A percentile compares a stretch with the other conserved stretches of the same genome.
phyloP scores from a whole-genome alignment of 2,113 vertebrate species.

The Centrocercus urophasianus region DNA sequence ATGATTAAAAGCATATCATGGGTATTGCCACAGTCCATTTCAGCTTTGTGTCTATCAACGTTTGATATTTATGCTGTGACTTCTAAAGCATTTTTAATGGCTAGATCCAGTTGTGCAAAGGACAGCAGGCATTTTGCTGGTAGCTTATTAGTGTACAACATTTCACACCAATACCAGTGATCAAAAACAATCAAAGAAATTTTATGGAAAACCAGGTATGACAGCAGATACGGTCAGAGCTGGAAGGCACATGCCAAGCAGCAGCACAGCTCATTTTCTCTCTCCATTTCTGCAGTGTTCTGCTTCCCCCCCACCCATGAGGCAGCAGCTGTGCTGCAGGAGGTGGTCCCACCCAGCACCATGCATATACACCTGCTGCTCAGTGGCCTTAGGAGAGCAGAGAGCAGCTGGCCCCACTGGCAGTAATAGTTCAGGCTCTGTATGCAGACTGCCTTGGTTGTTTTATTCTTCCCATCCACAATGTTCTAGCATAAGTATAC shows the following conservation, averaged over 20 bases:
- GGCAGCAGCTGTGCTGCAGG: not conserved
- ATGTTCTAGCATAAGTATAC: not conserved
- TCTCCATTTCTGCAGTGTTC: not conserved
- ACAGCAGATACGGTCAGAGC: not conserved
- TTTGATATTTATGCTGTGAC: not conserved
- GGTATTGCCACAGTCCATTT: not conserved
- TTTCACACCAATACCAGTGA: not conserved
- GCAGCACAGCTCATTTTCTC: conserved; percentile 9
- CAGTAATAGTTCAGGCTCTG: not conserved
- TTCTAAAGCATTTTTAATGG: not conserved
- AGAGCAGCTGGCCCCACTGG: not conserved
- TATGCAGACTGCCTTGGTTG: not conserved
- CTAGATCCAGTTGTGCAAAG: not conserved
- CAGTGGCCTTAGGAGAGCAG: fast-evolving
- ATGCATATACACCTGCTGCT: fast-evolving
- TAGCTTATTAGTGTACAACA: not conserved
- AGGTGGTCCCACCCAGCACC: not conserved
- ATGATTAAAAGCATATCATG: not conserved
- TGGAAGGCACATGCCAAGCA: not conserved
- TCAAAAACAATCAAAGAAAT: not conserved
- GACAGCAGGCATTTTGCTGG: not conserved
- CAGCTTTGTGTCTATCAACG: not conserved
- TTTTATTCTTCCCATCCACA: not conserved
- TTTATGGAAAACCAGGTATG: not conserved
- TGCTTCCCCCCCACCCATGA: fast-evolving